phyloP scores from a whole-genome alignment of 1,140 invertebrate species.

The Plectrocnemia conspersa region DNA sequence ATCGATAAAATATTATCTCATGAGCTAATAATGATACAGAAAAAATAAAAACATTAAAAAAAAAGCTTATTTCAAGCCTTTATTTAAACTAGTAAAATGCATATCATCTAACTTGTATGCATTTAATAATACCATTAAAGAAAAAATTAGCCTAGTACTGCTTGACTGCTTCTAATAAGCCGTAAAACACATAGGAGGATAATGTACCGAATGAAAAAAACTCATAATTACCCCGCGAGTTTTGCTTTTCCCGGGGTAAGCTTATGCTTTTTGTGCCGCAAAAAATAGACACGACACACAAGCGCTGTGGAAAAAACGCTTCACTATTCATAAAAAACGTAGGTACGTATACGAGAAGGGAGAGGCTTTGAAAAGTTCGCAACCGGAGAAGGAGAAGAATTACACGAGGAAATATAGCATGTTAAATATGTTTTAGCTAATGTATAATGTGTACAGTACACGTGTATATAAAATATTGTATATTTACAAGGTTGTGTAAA shows the following conservation, averaged over 20 bases:
- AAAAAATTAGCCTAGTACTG: too few species aligned
- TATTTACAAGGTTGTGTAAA: too few species aligned
- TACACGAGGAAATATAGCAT: conserved; percentile 32
- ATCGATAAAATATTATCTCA: too few species aligned
- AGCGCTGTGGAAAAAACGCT: conserved; percentile 24
- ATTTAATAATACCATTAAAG: too few species aligned
- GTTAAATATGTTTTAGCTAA: conserved; percentile 32
- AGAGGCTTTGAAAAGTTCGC: conserved; percentile 28
- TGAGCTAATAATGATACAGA: too few species aligned
- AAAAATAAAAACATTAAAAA: too few species aligned
- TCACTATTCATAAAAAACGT: conserved; percentile 20
- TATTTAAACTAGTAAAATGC: too few species aligned
- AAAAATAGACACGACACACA: conserved; percentile 8
- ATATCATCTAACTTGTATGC: too few species aligned
- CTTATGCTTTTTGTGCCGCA: conserved; percentile 22
- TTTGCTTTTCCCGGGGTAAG: conserved; percentile 21
- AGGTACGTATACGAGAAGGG: neutral
- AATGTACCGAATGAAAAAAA: conserved; percentile 24
- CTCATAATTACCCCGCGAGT: conserved; percentile 30
- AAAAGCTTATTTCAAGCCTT: too few species aligned
- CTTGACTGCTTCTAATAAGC: conserved; percentile 29
- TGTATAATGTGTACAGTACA: too few species aligned
- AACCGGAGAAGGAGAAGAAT: conserved; percentile 28
- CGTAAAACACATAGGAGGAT: conserved; percentile 26
- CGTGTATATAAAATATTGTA: too few species aligned